Evolutionary conservation across 2,888 invertebrate genomes (phyloP).

Genomic region (Caenorhabditis angaria): DNA sequence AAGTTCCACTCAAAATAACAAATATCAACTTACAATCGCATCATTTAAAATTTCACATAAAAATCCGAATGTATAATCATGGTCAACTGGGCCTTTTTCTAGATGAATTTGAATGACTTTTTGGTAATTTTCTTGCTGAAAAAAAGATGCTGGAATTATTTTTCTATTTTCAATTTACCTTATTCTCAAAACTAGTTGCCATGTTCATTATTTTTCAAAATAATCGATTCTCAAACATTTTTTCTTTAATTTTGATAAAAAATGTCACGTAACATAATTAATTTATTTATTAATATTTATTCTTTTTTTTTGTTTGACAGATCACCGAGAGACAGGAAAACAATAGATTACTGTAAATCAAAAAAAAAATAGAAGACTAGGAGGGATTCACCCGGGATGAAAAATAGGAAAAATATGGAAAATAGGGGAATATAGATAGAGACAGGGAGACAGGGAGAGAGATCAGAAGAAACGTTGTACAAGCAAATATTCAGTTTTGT

Average conservation of each 20-base stretch:
- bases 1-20: not conserved
- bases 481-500: constrained; percentile 32
- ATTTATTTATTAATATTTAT: no score
- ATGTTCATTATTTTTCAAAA: not conserved
- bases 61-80: constrained; percentile 37
- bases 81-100: constrained; percentile 41
- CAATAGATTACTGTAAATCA: not conserved
- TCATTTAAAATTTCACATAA: constrained; percentile 38
- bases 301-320: not conserved
- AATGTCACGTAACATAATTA: no score
- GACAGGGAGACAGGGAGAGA: constrained; percentile 14
- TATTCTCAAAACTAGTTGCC: not conserved
- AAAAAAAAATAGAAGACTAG: not conserved
- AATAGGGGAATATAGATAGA: constrained; percentile 11
- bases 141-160: no score
- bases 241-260: no score
- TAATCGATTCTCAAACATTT: not conserved
- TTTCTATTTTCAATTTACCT: no score
- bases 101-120: constrained; percentile 34
- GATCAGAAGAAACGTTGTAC: constrained; percentile 22
- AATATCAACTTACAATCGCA: constrained; percentile 10
- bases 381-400: constrained; percentile 1
- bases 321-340: not conserved
- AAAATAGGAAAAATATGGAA: constrained; percentile 14
- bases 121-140: constrained; percentile 24